A percentile compares a stretch with the other conserved stretches of the same genome.
Conservation (phyloP, 2,113 vertebrate species). For the Psettodes erumei region DNA sequence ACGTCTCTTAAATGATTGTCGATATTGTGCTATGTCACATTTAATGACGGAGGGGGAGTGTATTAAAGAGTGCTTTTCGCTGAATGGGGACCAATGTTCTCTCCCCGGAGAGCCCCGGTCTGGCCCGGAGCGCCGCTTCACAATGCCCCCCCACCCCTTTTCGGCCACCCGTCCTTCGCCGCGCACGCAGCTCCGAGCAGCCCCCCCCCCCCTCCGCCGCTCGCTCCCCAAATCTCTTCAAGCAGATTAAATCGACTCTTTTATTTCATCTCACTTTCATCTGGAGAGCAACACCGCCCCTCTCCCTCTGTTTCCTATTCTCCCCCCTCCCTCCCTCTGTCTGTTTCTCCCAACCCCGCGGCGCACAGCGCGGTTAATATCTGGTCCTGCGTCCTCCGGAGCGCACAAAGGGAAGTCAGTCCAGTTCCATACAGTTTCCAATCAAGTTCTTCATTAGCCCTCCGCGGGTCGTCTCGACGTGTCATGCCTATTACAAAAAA, state of each 20-base stretch:
- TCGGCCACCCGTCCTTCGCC: slow-evolving; percentile 85
- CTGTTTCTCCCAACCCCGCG: slow-evolving; percentile 72
- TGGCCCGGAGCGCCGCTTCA: slow-evolving; percentile 90
- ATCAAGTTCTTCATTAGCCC: slow-evolving; percentile 47
- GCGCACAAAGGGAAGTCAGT: slow-evolving; percentile 55
- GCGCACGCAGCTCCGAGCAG: slow-evolving; percentile 83
- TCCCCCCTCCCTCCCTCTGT: background rate
- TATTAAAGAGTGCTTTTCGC: slow-evolving; percentile 80
- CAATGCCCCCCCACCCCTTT: too few relatives aligned
- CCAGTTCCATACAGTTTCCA: slow-evolving; percentile 32
- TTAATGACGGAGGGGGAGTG: slow-evolving; percentile 78
- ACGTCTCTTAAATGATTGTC: slow-evolving; percentile 82
- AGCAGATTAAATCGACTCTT: slow-evolving; percentile 96
- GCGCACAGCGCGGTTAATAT: slow-evolving; percentile 90
- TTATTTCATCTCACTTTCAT: slow-evolving; percentile 98
- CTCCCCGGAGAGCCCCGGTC: slow-evolving; percentile 85
- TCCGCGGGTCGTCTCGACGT: slow-evolving; percentile 6
- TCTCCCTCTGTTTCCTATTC: slow-evolving; percentile 77
- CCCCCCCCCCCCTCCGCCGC: slow-evolving; percentile 78
- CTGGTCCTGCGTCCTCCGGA: slow-evolving; percentile 69
- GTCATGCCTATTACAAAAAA: too few relatives aligned
- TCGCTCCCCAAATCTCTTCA: slow-evolving; percentile 89
- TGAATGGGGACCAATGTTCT: slow-evolving; percentile 94
- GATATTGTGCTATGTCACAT: slow-evolving; percentile 83
- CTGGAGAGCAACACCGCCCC: slow-evolving; percentile 88